Conservation (phyloP, 1,140 invertebrate genomes). For the Lutraria rhynchaena region DNA sequence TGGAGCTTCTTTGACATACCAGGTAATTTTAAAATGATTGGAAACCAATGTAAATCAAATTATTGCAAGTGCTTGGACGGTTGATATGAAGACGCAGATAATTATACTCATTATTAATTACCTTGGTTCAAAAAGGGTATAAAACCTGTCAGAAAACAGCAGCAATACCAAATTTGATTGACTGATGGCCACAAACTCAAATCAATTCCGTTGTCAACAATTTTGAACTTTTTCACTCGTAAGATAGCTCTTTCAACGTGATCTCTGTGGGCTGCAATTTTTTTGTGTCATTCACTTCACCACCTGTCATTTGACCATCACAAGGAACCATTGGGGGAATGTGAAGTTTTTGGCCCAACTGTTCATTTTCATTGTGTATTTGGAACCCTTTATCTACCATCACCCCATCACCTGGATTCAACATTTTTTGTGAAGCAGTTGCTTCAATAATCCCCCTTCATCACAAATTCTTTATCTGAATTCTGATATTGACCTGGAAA, state of each 20-base stretch:
- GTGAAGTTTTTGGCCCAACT: conserved; percentile 25
- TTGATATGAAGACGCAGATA: no score
- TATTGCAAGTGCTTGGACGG: no score
- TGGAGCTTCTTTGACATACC: conserved; percentile 4
- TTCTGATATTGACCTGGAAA: conserved; percentile 63
- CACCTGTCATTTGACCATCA: conserved; percentile 41
- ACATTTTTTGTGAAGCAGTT: conserved; percentile 3
- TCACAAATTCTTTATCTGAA: conserved; percentile 60
- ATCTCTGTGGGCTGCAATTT: conserved; percentile 41
- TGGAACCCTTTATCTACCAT: conserved; percentile 55
- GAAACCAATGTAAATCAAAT: no score
- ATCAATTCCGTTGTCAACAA: no score
- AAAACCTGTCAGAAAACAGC: conserved; percentile 50
- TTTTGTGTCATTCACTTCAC: conserved; percentile 39
- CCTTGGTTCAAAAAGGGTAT: conserved; percentile 32
- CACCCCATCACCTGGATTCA: conserved; percentile 48
- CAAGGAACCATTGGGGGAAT: conserved; percentile 50
- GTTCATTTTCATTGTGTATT: conserved; percentile 36
- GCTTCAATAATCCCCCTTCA: conserved; percentile 46
- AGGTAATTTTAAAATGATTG: conserved; percentile 12
- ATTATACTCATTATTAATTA: no score
- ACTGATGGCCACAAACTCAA: conserved; percentile 31
- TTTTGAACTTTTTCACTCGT: conserved; percentile 48
- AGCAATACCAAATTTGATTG: conserved; percentile 54
- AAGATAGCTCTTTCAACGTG: conserved; percentile 43